Base-by-base conservation (phyloP, 2,888 invertebrate genomes). In the Alviniconcha strummeri region DNA sequence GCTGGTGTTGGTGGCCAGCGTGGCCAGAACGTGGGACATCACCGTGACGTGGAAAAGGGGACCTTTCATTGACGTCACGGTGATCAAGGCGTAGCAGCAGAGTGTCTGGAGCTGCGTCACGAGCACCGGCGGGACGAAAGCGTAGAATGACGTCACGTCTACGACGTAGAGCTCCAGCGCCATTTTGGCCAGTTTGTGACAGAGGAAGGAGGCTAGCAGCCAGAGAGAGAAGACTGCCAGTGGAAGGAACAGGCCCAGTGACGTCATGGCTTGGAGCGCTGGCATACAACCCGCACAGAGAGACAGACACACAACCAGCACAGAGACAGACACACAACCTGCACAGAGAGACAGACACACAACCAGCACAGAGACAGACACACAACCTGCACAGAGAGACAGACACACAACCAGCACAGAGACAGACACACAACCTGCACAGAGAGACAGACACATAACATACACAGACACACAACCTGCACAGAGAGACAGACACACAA, bases 1-100 rank as follows among this genome's bases (percentile, higher is more conserved):
- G 82, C 89, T 89, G 71, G 76, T 72, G 79, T 88, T 89, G 13
- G 89, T 89, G 11, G 84, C 78, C 36, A 86, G 80, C 3, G 88
- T 89, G n/a, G 89, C 87, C n/a, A 86, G 11, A 8, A 80, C 80
- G 75, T 89, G 89, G 0, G 83, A 76, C 9, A 81, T 13, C 71
- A 56, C 55, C 13, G 76, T 79, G 9, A 74, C 56, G 13, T 13
- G 8, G 36, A 57, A 79, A 5, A 13, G 7, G 3, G 0, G 7
- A 5, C 7, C 57, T 1, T 76, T 76, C 8, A 15, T 11, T 9
- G 15, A 36, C 8, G 36, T 52, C n/a, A 54, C 36, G 15, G 1
- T 76, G 54, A 54, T 52, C 52, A 11, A n/a, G 13, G 76, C 17
- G 52, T 19, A 79, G 67, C 79, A 79, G 4, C 56, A 8, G 1